These are phyloP conservation scores for Pachyseris speciosa DNA, from an alignment of 64 coral and sea anemone genomes.

Conservation along the genomic window DNA sequence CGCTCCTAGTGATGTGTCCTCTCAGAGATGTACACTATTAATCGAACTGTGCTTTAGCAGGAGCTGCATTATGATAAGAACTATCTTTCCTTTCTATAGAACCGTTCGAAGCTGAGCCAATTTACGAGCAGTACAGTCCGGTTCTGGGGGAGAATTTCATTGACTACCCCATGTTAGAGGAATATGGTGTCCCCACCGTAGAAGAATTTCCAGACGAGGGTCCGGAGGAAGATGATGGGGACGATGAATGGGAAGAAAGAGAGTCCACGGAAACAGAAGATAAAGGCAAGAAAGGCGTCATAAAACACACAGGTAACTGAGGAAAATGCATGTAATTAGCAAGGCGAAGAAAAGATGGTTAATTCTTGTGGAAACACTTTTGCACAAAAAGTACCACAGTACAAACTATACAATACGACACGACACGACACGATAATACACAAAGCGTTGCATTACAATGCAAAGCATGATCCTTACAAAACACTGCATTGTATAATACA, in stretches of 20 bases:
- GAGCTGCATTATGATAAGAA: too few relatives aligned
- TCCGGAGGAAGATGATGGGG: not conserved
- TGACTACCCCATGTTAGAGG: conserved; percentile 19
- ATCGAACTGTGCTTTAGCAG: too few relatives aligned
- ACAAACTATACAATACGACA: too few relatives aligned
- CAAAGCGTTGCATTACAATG: too few relatives aligned
- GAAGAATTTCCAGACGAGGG: conserved; percentile 20
- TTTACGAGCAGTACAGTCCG: conserved; percentile 21
- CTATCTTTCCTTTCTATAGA: too few relatives aligned
- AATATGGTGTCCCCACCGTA: conserved; percentile 16
- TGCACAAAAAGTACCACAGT: too few relatives aligned
- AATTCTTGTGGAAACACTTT: not conserved
- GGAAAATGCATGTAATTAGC: not conserved
- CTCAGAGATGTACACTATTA: too few relatives aligned
- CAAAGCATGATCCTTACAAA: too few relatives aligned
- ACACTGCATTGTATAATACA: too few relatives aligned
- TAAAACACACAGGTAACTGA: not conserved
- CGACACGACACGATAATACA: too few relatives aligned
- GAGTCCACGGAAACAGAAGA: not conserved
- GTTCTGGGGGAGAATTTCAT: conserved; percentile 13
- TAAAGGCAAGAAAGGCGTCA: not conserved
- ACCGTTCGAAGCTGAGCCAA: not conserved
- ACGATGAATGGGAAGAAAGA: not conserved
- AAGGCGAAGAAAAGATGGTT: not conserved
- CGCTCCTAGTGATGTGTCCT: too few relatives aligned